A percentile compares a stretch with the other conserved stretches of the same genome.
Evolutionary conservation across 2,797 vertebrate species (phyloP).

Genomic region (Acridotheres tristis): DNA sequence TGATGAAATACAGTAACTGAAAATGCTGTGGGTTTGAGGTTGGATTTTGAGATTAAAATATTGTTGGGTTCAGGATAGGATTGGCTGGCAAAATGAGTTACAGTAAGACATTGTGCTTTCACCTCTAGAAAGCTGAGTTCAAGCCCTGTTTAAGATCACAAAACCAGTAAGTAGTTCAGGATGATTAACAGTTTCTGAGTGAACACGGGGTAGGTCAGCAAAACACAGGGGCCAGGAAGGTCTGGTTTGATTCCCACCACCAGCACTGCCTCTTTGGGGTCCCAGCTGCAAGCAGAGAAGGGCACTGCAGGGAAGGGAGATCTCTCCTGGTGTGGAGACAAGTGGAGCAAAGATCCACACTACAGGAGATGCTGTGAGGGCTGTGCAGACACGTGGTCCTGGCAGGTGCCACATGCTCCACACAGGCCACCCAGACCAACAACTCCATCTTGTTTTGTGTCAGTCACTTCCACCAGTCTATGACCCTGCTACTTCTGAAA

Average conservation of each 20-base stretch:
- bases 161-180: constrained; percentile 47
- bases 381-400: accelerated
- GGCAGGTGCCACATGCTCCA: neutral
- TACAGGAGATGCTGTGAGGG: neutral
- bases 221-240: accelerated
- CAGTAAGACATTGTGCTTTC: constrained; percentile 65
- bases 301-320: neutral
- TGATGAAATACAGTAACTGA: constrained; percentile 73
- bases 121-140: constrained; percentile 61
- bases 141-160: constrained; percentile 56
- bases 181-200: constrained; percentile 43
- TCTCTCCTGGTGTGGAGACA: neutral
- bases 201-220: neutral
- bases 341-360: neutral
- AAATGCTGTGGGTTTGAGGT: constrained; percentile 73
- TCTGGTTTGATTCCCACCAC: neutral
- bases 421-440: accelerated
- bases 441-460: neutral
- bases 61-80: constrained; percentile 55
- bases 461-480: neutral
- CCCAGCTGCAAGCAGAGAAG: neutral
- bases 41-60: constrained; percentile 72
- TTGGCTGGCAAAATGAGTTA: constrained; percentile 59
- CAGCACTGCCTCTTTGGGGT: neutral
- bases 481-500: neutral